Evolutionary conservation across 2,113 vertebrate genomes (phyloP), one percentile per base, ranked within the genome.

Genomic region (Cyphomyrus discorhynchus): DNA sequence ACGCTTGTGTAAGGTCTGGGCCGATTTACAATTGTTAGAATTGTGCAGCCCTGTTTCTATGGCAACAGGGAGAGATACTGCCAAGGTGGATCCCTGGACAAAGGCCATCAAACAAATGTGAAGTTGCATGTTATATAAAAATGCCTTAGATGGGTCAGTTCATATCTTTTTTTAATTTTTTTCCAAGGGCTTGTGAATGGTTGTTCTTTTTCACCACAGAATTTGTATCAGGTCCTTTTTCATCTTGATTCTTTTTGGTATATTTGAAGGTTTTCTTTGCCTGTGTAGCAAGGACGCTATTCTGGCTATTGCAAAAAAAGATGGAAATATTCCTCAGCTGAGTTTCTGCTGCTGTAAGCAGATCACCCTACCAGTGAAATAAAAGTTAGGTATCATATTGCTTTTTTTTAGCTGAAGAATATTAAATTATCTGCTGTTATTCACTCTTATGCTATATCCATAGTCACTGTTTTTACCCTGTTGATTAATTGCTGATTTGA

Each of bases 31-130:
- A 90, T 92, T 92, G 90, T 91, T 90, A 91, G 91, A 92, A 90
- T 93, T 91, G 91, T 92, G 91, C 91, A 91, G 92, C 91, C 89
- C 89, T 87, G 89, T 96, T 95, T 93, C 95, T 92, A 95, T 95
- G 93, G 94, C 91, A 94, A 95, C 95, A 91, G 92, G 89, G 92
- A 94, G 94, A 95, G 95, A 95, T 94, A 95, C 94, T 52, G 90
- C 93, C 89, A 90, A 93, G 92, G 91, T 92, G 92, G 91, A 91
- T 93, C 90, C 80, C 89, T 93, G 91, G 91, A 93, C 50, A n/a
- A 88, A 58, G 46, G 91, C 92, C 89, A 87, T 53, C 66, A 88
- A 91, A 91, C 88, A 90, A 62, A 86, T 80, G 77, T 88, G 82
- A 90, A 87, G 70, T 91, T 90, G 84, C 39, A 52, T 88, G 83